Conservation (phyloP, 1,140 invertebrate genomes). For the Gyrodactylus salaris region DNA sequence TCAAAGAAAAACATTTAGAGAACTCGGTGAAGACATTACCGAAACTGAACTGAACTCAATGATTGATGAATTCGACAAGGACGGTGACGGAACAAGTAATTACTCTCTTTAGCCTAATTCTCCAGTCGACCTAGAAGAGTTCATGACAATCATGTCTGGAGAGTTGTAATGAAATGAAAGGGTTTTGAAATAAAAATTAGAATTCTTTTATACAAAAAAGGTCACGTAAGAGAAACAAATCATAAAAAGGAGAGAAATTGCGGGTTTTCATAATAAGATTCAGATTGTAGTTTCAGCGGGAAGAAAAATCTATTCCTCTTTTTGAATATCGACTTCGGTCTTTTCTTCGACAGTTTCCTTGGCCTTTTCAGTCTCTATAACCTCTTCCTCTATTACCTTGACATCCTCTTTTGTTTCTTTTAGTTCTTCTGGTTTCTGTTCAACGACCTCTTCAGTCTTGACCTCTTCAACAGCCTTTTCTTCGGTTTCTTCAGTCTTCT, state of each 20-base stretch:
- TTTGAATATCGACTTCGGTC: too few relatives aligned
- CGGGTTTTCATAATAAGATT: too few relatives aligned
- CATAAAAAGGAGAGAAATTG: too few relatives aligned
- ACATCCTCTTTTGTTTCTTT: neutral
- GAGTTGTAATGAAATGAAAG: conserved; percentile 16
- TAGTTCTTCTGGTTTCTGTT: neutral
- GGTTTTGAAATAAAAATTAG: too few relatives aligned
- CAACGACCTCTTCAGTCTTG: neutral
- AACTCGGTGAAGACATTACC: conserved; percentile 20
- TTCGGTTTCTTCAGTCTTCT: neutral
- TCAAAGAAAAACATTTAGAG: too few relatives aligned
- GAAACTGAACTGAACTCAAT: conserved; percentile 21
- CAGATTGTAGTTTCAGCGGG: too few relatives aligned
- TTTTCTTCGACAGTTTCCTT: neutral
- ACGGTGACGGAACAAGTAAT: conserved; percentile 21
- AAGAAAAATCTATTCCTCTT: too few relatives aligned
- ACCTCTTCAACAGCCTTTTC: neutral
- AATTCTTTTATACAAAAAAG: too few relatives aligned
- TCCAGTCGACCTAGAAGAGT: conserved; percentile 18
- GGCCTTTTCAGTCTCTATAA: neutral
- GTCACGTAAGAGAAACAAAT: too few relatives aligned
- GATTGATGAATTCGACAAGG: conserved; percentile 22
- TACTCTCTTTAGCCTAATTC: conserved; percentile 10
- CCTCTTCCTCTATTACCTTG: too few relatives aligned
- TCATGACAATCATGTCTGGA: conserved; percentile 19